These are phyloP conservation scores for Tinea pellionella DNA, from an alignment of 2,888 invertebrate genomes.

Conservation along the genomic window DNA sequence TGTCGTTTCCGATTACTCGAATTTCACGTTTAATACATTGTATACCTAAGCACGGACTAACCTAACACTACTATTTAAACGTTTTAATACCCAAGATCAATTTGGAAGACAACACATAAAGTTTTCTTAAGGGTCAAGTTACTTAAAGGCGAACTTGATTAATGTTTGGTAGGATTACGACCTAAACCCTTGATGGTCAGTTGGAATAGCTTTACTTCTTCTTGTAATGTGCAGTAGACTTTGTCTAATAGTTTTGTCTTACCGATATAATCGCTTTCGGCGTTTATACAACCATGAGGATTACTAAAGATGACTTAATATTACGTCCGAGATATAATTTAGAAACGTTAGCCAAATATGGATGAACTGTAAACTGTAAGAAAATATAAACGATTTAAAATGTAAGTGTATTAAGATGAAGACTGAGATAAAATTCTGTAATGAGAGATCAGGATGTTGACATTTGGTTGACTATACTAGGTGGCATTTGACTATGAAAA, in stretches of 20 bases:
- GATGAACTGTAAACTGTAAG: too few relatives aligned
- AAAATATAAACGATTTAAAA: too few relatives aligned
- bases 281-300: not conserved
- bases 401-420: too few relatives aligned
- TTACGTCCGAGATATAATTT: not conserved
- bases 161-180: constrained; percentile 10
- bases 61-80: too few relatives aligned
- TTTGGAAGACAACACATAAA: not conserved
- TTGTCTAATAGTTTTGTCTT: constrained; percentile 12
- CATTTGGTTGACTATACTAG: too few relatives aligned
- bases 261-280: not conserved
- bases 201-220: constrained; percentile 12
- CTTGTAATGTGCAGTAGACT: constrained; percentile 4
- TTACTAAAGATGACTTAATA: not conserved
- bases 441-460: too few relatives aligned
- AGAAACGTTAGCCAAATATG: too few relatives aligned
- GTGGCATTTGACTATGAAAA: too few relatives aligned
- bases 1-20: too few relatives aligned
- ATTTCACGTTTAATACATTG: too few relatives aligned
- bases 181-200: constrained; percentile 11
- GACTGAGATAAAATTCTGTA: too few relatives aligned
- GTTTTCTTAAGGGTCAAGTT: not conserved
- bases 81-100: not conserved
- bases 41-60: not conserved
- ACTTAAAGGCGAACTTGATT: constrained; percentile 12